A percentile compares a stretch with the other conserved stretches of the same genome.
Evolutionary conservation across 1,140 invertebrate genomes (phyloP).

Genomic region (Neodiprion lecontei): DNA sequence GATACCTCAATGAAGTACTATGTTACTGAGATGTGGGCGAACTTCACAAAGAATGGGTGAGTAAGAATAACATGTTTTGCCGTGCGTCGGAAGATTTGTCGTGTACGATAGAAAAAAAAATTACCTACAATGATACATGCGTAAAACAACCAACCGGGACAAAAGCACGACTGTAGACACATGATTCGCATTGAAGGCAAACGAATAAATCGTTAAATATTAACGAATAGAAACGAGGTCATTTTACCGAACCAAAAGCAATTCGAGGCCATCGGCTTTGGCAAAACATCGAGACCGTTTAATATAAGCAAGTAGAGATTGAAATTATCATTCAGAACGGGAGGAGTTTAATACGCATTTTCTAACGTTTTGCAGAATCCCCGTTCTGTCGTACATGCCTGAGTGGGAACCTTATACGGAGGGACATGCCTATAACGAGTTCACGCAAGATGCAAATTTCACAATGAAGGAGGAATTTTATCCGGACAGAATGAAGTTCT

Average conservation of each 20-base stretch:
- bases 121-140: too few relatives aligned
- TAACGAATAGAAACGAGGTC: background rate
- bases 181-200: too few relatives aligned
- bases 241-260: background rate
- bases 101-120: too few relatives aligned
- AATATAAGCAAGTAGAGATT: too few relatives aligned
- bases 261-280: background rate
- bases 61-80: too few relatives aligned
- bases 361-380: constrained; percentile 41
- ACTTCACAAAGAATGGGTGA: constrained; percentile 59
- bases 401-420: constrained; percentile 46
- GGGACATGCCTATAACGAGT: constrained; percentile 40
- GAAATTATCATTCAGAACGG: background rate
- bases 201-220: background rate
- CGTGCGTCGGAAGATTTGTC: too few relatives aligned
- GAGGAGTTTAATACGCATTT: background rate
- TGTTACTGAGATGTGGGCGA: constrained; percentile 59
- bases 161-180: too few relatives aligned
- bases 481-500: constrained; percentile 45
- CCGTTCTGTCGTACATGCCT: constrained; percentile 32
- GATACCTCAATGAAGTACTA: constrained; percentile 53
- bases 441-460: constrained; percentile 40
- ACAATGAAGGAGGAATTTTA: constrained; percentile 40
- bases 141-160: too few relatives aligned
- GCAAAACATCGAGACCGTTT: too few relatives aligned